Evolutionary conservation across 2,797 vertebrate genomes (phyloP).

Genomic region (Anolis apletophallus): DNA sequence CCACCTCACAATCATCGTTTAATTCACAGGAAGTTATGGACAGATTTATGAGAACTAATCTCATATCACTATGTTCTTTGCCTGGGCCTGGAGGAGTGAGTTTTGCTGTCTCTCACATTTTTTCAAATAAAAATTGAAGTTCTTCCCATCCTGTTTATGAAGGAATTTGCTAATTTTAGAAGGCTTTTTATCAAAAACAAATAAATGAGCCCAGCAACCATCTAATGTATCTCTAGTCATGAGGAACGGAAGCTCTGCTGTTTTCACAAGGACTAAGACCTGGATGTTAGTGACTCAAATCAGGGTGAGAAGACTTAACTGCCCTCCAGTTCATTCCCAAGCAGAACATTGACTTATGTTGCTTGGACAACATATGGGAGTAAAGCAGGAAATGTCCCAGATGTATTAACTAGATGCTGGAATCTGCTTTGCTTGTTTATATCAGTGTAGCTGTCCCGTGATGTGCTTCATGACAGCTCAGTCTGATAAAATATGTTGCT

Average conservation of each 20-base stretch:
- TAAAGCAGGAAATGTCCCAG: slow-evolving; percentile 58
- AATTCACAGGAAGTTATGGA: not conserved
- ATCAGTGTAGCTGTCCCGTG: slow-evolving; percentile 47
- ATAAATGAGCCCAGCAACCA: not conserved
- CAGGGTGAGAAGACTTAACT: not conserved
- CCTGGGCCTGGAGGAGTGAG: too few relatives aligned
- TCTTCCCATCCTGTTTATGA: not conserved
- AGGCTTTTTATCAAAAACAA: not conserved
- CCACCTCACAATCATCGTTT: not conserved
- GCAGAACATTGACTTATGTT: slow-evolving; percentile 54
- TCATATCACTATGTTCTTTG: too few relatives aligned
- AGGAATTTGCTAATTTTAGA: not conserved
- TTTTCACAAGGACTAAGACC: not conserved
- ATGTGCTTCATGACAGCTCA: slow-evolving; percentile 48
- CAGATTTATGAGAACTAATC: too few relatives aligned
- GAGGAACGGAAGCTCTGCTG: not conserved
- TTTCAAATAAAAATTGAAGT: not conserved
- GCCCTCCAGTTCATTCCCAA: slow-evolving; percentile 29
- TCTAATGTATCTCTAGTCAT: not conserved
- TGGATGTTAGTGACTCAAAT: not conserved
- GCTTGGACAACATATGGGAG: slow-evolving; percentile 32
- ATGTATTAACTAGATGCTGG: slow-evolving; percentile 58
- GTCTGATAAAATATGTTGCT: slow-evolving; percentile 60
- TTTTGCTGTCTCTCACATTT: not conserved
- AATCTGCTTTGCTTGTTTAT: slow-evolving; percentile 54